Percentiles rank a stretch among this genome's conserved stretches.
Conservation (phyloP, 1,140 invertebrate species). For the Carposina sasakii region DNA sequence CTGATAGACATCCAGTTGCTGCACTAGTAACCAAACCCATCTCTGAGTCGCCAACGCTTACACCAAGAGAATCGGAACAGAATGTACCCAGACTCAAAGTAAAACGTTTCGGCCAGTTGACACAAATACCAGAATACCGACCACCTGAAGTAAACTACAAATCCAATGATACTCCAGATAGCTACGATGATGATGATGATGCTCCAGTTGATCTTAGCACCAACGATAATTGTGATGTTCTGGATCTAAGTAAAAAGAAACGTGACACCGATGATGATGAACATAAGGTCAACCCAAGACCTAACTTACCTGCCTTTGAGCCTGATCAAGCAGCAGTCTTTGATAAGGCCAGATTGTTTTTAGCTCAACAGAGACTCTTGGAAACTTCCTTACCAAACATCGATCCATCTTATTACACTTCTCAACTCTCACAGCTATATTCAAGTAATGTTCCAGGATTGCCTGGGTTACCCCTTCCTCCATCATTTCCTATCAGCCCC, state of each 20-base stretch:
- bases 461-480: conserved; percentile 68
- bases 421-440: conserved; percentile 73
- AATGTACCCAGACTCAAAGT: conserved; percentile 74
- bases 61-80: conserved; percentile 46
- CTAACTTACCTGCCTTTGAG: conserved; percentile 65
- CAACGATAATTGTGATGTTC: conserved; percentile 76
- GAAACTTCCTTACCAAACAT: conserved; percentile 71
- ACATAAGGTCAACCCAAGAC: conserved; percentile 42
- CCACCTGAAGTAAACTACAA: conserved; percentile 58
- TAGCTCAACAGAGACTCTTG: conserved; percentile 75
- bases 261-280: conserved; percentile 63
- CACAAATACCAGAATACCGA: conserved; percentile 69
- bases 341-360: conserved; percentile 71
- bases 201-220: conserved; percentile 84
- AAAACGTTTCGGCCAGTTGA: conserved; percentile 75
- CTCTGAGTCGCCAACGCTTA: conserved; percentile 39
- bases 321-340: conserved; percentile 42
- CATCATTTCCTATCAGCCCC: conserved; percentile 73
- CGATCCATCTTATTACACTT: conserved; percentile 73
- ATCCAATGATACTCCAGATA: conserved; percentile 39
- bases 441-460: conserved; percentile 65
- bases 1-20: conserved; percentile 55
- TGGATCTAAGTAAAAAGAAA: conserved; percentile 91
- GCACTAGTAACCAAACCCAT: conserved; percentile 35
- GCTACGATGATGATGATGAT: conserved; percentile 67